Conservation (phyloP, 2,797 vertebrate genomes). For the Clangula hyemalis region DNA sequence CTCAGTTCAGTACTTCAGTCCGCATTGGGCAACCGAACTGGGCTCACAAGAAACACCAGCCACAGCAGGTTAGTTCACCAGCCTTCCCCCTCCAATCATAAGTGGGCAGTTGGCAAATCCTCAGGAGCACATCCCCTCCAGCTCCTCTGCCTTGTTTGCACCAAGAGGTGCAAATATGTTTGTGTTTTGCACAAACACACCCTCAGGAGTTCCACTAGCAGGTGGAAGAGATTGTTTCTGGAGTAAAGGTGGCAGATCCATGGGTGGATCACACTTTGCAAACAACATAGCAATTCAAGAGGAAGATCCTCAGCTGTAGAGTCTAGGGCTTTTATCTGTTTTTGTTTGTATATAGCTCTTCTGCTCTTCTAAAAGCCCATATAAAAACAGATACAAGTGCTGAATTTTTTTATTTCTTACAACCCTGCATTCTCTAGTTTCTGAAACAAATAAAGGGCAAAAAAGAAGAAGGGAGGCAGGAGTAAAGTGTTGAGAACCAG, state of each 20-base stretch:
- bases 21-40: not conserved
- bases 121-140: rapidly evolving
- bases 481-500: not conserved
- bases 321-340: not conserved
- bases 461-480: not conserved
- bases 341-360: not conserved
- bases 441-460: not conserved
- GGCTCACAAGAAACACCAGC: not conserved
- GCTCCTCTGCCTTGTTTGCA: not conserved
- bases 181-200: no score
- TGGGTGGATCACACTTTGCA: not conserved
- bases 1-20: rapidly evolving
- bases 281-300: not conserved
- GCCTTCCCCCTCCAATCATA: not conserved
- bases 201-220: no score
- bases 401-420: not conserved
- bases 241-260: not conserved
- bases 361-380: not conserved
- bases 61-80: no score
- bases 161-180: not conserved
- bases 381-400: not conserved
- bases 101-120: not conserved
- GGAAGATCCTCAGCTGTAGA: not conserved
- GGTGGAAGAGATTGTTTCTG: not conserved
- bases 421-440: not conserved